Conservation (phyloP, 2,888 invertebrate genomes). For the Noctua pronuba region DNA sequence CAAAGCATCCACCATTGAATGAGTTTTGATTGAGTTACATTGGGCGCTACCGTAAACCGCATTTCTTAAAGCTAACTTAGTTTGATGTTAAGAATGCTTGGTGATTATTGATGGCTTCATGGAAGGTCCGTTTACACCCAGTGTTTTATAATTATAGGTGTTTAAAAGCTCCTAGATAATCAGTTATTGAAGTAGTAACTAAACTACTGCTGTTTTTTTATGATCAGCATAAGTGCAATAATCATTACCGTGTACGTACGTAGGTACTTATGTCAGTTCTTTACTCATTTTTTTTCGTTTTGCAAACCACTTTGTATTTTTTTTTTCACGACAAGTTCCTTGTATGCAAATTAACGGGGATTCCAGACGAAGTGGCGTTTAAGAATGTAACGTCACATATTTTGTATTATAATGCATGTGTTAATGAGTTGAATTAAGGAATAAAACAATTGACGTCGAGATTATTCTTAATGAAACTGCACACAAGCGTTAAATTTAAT, state of each 20-base stretch:
- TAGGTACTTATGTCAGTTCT: background rate
- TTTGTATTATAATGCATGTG: constrained; percentile 8
- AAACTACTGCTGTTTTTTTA: background rate
- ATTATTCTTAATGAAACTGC: constrained; percentile 9
- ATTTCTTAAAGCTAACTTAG: too few species aligned
- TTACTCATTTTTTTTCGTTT: constrained; percentile 14
- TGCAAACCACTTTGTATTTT: constrained; percentile 7
- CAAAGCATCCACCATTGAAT: too few species aligned
- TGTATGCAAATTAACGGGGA: constrained; percentile 27
- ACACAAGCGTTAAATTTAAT: background rate
- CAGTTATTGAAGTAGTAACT: background rate
- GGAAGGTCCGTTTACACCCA: too few species aligned
- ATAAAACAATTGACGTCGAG: constrained; percentile 24
- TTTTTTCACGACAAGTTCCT: constrained; percentile 23
- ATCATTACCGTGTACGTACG: background rate
- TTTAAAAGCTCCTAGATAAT: background rate
- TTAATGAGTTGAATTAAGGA: constrained; percentile 1
- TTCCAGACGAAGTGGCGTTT: constrained; percentile 20
- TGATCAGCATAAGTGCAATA: background rate
- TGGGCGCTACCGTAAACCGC: too few species aligned
- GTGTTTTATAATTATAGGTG: background rate
- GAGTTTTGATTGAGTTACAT: too few species aligned
- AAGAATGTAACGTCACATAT: constrained; percentile 42
- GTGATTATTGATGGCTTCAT: too few species aligned
- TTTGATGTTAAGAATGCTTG: too few species aligned